Conservation (phyloP, 2,888 invertebrate species). For the Drosophila melanosoma region DNA sequence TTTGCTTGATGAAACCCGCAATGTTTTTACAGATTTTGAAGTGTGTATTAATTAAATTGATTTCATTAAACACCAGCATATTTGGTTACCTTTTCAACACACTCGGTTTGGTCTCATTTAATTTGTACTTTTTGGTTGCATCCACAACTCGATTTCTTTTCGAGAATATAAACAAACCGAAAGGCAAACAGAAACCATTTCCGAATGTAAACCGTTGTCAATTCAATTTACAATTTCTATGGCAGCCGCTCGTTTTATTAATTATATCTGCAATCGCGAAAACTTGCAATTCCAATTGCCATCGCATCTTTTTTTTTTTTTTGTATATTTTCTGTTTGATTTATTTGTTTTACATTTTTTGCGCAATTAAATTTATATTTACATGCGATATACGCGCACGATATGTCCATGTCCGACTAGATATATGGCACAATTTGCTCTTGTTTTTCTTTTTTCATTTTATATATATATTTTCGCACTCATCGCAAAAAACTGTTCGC, state of each 20-base stretch:
- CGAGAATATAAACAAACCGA: slow-evolving; percentile 2
- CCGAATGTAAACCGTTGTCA: slow-evolving; percentile 27
- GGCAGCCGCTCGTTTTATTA: slow-evolving; percentile 42
- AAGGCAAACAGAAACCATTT: slow-evolving; percentile 7
- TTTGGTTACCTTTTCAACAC: background rate
- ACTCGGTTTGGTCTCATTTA: background rate
- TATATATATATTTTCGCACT: background rate
- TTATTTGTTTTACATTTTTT: slow-evolving; percentile 56
- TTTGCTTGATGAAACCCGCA: background rate
- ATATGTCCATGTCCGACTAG: slow-evolving; percentile 51
- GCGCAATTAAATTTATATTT: slow-evolving; percentile 78
- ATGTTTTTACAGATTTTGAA: slow-evolving; percentile 5
- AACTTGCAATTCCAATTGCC: slow-evolving; percentile 36
- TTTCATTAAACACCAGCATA: slow-evolving; percentile 10
- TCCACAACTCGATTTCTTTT: slow-evolving; percentile 7
- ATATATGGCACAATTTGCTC: slow-evolving; percentile 55
- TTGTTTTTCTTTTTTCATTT: slow-evolving; percentile 10
- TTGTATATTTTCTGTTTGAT: slow-evolving; percentile 37
- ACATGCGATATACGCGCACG: slow-evolving; percentile 46
- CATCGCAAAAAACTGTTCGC: background rate
- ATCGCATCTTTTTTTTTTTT: slow-evolving; percentile 4
- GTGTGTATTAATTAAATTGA: slow-evolving; percentile 29
- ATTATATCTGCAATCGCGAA: slow-evolving; percentile 57
- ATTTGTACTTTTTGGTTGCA: slow-evolving; percentile 13
- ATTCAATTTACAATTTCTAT: slow-evolving; percentile 69